Evolutionary conservation across 2,888 invertebrate species (phyloP), one percentile per base, ranked within the genome.

Genomic region (Drosophila quinaria): DNA sequence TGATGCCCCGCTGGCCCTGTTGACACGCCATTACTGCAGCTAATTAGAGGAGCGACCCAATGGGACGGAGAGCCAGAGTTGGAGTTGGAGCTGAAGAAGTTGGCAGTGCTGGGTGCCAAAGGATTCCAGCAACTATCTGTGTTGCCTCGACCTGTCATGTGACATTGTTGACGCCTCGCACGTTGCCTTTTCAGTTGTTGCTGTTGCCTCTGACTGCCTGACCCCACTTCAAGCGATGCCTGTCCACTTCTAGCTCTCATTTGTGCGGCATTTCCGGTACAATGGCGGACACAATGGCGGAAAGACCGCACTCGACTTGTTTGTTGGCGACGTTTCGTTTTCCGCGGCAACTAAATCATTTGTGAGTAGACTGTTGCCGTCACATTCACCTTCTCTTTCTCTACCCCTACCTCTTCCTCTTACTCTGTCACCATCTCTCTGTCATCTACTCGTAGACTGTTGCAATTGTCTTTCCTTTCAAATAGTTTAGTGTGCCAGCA

Each of bases 201-300:
- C 29, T 29, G 29, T 33, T 46, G 13, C 22, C 22, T n/a, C 13
- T 29, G 39, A 11, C 42, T 25, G 37, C 50, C 56, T 44, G 44
- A 22, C 22, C 44, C 41, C 31, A 50, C 54, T 49, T 51, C 50
- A 49, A 33, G 31, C 55, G 39, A 29, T 49, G 59, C 74, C 66
- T 87, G 87, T 75, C 89, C 85, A 84, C 80, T 87, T 84, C 81
- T 85, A 84, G 80, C 60, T 84, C 88, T 87, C 87, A 87, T 89
- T 87, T 84, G 87, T 84, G 85, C 70, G 79, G 89, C 87, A 84
- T 84, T 84, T 84, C 89, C 84, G 89, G 87, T 85, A 89, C 82
- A 84, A 81, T 81, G 72, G 72, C 79, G 72, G 60, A 54, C 74
- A 83, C 81, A 81, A 87, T 82, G 80, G 69, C 72, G 72, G 82